Conservation (phyloP, 2,797 vertebrate species). For the Argentina silus region DNA sequence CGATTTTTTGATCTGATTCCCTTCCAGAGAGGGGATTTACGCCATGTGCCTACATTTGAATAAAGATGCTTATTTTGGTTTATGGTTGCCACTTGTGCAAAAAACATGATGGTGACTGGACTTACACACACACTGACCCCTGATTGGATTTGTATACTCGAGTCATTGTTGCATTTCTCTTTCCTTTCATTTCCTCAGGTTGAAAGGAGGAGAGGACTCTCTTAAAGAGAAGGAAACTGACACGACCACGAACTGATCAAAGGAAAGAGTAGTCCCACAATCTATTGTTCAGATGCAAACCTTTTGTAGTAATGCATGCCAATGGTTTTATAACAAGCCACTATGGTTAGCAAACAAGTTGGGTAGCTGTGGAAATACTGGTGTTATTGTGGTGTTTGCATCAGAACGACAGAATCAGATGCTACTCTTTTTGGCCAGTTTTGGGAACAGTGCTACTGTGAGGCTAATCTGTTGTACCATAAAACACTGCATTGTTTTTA, state of each 20-base stretch:
- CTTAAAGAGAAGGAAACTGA: conserved; percentile 4
- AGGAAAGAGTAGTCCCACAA: background rate
- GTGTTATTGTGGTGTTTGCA: conserved; percentile 24
- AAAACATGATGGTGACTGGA: no score
- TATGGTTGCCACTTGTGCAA: no score
- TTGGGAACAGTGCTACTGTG: conserved; percentile 30
- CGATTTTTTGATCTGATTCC: background rate
- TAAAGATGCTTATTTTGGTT: no score
- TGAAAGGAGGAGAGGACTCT: conserved; percentile 27
- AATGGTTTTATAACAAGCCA: background rate
- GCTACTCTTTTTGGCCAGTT: conserved; percentile 21
- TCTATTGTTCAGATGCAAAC: conserved; percentile 5
- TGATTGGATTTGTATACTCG: background rate
- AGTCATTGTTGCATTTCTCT: conserved; percentile 14
- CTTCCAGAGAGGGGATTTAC: no score
- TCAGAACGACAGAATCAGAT: conserved; percentile 13
- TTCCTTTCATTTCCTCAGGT: conserved; percentile 8
- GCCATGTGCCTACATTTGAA: no score
- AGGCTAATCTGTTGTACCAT: conserved; percentile 32
- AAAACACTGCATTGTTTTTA: conserved; percentile 33
- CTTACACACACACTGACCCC: background rate
- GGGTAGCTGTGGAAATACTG: conserved; percentile 18
- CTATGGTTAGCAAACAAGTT: conserved; percentile 11
- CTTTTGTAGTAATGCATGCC: background rate
- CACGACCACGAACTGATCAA: background rate